Evolutionary conservation across 2,113 vertebrate genomes (phyloP).

Genomic region (Marmota monax): DNA sequence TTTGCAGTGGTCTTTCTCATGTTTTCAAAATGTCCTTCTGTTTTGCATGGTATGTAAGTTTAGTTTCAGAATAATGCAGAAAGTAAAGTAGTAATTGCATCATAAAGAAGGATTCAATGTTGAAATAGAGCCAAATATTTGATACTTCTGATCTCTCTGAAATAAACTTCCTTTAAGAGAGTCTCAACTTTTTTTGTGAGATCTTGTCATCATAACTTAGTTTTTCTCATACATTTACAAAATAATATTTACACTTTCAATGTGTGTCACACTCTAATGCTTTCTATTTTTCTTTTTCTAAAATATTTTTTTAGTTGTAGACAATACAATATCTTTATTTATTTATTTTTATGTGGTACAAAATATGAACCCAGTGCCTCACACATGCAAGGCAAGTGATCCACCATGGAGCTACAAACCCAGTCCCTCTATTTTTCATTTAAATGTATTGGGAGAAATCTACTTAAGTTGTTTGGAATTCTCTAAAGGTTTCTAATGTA

Average conservation of each 20-base stretch:
- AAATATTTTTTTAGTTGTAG: too few species aligned
- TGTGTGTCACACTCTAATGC: neutral
- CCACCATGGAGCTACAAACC: too few species aligned
- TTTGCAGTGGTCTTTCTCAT: neutral
- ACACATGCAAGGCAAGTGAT: too few species aligned
- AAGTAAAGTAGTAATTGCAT: neutral
- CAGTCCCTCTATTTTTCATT: conserved; percentile 3
- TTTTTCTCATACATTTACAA: neutral
- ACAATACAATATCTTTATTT: too few species aligned
- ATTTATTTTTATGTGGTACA: too few species aligned
- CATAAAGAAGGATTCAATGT: neutral
- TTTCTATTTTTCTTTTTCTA: neutral
- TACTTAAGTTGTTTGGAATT: neutral
- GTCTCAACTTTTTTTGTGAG: neutral
- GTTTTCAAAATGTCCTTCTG: neutral
- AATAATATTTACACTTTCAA: conserved; percentile 30
- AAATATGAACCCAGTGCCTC: too few species aligned
- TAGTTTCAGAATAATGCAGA: neutral
- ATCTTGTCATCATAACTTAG: neutral
- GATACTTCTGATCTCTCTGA: neutral
- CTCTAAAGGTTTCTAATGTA: neutral
- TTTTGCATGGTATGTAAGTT: neutral
- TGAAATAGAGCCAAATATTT: neutral
- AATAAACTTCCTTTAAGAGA: neutral
- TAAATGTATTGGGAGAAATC: neutral